These are phyloP conservation scores for Axinella damicornis DNA, from an alignment of 37 sponge, comb jelly and placozoan genomes.

Conservation along the genomic window DNA sequence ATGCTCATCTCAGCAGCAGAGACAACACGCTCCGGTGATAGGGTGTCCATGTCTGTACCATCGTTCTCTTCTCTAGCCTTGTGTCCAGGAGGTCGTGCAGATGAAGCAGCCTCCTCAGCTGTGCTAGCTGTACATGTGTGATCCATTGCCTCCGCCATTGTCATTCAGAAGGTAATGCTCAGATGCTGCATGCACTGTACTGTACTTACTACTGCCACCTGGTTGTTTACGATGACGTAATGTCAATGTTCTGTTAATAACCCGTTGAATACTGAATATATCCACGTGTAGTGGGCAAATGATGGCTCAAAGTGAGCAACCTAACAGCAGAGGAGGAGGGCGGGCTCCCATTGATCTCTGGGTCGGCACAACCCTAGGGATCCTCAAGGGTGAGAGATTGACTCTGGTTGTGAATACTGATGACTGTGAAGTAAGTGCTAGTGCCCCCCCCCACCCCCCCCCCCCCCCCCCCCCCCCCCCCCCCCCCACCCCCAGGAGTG, in stretches of 20 bases:
- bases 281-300: neutral
- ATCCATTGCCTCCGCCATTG: too few relatives aligned
- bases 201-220: too few relatives aligned
- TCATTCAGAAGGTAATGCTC: too few relatives aligned
- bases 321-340: neutral
- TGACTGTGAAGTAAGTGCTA: too few relatives aligned
- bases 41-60: too few relatives aligned
- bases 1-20: conserved; percentile 18
- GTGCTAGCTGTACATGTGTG: too few relatives aligned
- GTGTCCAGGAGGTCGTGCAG: too few relatives aligned
- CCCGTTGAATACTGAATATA: neutral
- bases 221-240: neutral
- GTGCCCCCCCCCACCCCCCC: neutral
- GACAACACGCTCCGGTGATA: too few relatives aligned
- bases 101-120: too few relatives aligned
- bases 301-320: neutral
- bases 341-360: conserved; percentile 53
- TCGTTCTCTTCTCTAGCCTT: too few relatives aligned
- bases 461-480: neutral
- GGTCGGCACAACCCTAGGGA: conserved; percentile 72
- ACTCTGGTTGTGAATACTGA: too few relatives aligned
- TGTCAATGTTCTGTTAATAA: neutral
- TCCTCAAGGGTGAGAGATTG: conserved; percentile 68
- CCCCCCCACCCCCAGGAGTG: conserved; percentile 28
- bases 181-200: too few relatives aligned